Conservation (phyloP, 2,113 vertebrate species). For the Cephalophus harveyi region DNA sequence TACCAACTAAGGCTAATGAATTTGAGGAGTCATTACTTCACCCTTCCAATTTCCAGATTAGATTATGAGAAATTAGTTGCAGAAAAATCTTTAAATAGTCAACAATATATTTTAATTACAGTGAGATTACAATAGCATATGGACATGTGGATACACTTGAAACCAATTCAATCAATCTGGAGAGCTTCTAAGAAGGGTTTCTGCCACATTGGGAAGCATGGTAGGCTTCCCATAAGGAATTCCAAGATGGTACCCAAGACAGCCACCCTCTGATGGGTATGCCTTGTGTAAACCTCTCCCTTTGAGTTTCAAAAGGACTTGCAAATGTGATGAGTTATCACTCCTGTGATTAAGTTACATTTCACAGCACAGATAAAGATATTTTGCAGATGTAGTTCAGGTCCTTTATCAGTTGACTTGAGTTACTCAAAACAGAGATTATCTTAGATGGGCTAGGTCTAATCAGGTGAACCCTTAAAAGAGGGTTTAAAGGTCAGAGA, state of each 20-base stretch:
- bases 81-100: background rate
- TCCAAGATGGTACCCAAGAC: background rate
- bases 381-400: background rate
- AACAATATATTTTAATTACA: background rate
- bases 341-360: background rate
- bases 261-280: background rate
- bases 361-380: background rate
- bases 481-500: background rate
- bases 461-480: background rate
- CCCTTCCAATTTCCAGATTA: background rate
- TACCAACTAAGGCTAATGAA: background rate
- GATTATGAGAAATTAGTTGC: background rate
- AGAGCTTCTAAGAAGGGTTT: background rate
- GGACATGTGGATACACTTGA: background rate
- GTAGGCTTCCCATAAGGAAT: background rate
- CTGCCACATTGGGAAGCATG: background rate
- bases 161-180: background rate
- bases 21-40: background rate
- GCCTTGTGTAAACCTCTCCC: background rate
- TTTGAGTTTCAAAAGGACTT: background rate
- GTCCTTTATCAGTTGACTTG: background rate
- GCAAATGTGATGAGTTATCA: background rate
- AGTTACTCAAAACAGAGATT: slow-evolving; percentile 1
- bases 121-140: background rate
- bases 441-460: background rate